Evolutionary conservation across 2,888 invertebrate species (phyloP).

Genomic region (Mechanitis mazaeus): DNA sequence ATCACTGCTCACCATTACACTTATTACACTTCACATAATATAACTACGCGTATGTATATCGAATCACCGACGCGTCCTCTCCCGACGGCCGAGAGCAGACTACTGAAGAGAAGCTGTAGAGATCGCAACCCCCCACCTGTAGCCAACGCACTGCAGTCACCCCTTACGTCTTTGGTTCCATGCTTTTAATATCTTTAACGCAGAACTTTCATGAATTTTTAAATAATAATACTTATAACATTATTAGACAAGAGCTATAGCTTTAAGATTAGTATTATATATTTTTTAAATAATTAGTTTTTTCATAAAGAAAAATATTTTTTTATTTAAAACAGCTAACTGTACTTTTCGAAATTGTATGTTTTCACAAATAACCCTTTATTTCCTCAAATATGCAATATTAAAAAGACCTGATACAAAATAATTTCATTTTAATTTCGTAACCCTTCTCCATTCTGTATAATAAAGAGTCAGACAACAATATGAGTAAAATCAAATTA

Average conservation of each 20-base stretch:
- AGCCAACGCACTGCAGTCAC: slow-evolving; percentile 71
- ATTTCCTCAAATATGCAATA: not conserved
- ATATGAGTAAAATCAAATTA: too few relatives aligned
- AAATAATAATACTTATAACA: too few relatives aligned
- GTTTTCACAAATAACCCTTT: slow-evolving; percentile 1
- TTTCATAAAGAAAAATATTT: not conserved
- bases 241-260: not conserved
- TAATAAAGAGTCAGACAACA: too few relatives aligned
- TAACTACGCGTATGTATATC: not conserved
- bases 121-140: slow-evolving; percentile 63
- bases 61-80: slow-evolving; percentile 36
- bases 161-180: slow-evolving; percentile 27
- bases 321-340: not conserved
- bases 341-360: not conserved
- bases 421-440: slow-evolving; percentile 1
- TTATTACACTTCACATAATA: slow-evolving; percentile 9
- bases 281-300: too few relatives aligned
- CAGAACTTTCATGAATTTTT: not conserved
- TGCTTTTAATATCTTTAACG: slow-evolving; percentile 11
- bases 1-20: slow-evolving; percentile 53
- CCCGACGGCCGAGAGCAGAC: slow-evolving; percentile 39
- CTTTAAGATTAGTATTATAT: not conserved
- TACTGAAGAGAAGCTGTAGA: slow-evolving; percentile 40
- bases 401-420: slow-evolving; percentile 7
- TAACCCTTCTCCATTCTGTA: not conserved